phyloP scores from a whole-genome alignment of 2,797 vertebrate species.

The Falco novaeseelandiae region DNA sequence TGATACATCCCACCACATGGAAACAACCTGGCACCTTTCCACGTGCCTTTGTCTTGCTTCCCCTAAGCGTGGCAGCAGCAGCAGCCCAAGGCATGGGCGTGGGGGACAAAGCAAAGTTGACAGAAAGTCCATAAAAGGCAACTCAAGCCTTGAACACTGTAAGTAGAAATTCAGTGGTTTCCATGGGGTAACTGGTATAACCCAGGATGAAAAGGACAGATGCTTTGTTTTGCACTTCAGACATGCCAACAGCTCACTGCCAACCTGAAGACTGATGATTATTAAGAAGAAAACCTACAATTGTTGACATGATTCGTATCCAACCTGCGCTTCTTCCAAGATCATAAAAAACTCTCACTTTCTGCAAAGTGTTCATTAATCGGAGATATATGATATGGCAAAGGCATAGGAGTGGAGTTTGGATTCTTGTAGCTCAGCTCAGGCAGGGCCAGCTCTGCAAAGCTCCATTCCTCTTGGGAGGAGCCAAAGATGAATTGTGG shows the following conservation, averaged over 20 bases:
- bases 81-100: background rate
- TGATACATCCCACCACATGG: background rate
- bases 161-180: background rate
- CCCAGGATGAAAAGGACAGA: background rate
- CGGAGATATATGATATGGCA: background rate
- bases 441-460: accelerated
- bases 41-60: background rate
- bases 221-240: background rate
- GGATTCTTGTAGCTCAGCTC: background rate
- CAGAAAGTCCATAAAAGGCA: background rate
- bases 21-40: background rate
- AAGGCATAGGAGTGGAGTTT: background rate
- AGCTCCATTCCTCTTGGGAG: background rate
- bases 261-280: background rate
- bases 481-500: background rate
- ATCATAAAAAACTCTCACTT: background rate
- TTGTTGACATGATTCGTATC: background rate
- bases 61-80: background rate
- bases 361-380: background rate
- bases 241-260: background rate
- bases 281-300: background rate
- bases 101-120: background rate
- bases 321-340: background rate
- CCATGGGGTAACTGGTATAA: background rate
- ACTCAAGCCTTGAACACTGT: background rate